Percentiles rank a stretch among this genome's conserved stretches.
phyloP scores from a whole-genome alignment of 2,113 vertebrate genomes.

The Pogona vitticeps region DNA sequence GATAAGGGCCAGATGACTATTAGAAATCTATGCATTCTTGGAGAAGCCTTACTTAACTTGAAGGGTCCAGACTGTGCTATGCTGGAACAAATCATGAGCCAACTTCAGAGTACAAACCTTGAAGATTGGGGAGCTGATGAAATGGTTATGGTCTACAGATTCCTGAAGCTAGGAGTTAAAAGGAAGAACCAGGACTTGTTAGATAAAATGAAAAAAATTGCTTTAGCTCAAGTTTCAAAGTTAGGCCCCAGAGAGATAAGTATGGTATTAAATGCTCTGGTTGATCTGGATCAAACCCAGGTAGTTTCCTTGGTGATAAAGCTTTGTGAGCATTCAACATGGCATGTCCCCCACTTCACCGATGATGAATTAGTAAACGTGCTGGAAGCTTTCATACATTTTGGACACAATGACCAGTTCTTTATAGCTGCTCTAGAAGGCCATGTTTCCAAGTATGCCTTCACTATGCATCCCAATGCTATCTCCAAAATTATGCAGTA shows the following conservation, averaged over 20 bases:
- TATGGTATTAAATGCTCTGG: conserved; percentile 78
- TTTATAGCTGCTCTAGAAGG: conserved; percentile 83
- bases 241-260: conserved; percentile 77
- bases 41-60: conserved; percentile 78
- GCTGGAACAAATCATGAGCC: conserved; percentile 75
- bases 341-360: conserved; percentile 79
- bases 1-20: conserved; percentile 68
- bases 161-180: conserved; percentile 72
- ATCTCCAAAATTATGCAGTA: conserved; percentile 82
- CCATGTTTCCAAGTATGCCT: conserved; percentile 62
- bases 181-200: conserved; percentile 77
- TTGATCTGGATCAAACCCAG: conserved; percentile 78
- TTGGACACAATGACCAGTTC: conserved; percentile 79
- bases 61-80: conserved; percentile 58
- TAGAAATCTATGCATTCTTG: conserved; percentile 80
- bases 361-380: conserved; percentile 80
- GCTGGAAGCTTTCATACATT: conserved; percentile 84
- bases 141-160: conserved; percentile 76
- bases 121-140: conserved; percentile 76
- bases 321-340: conserved; percentile 81
- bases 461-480: conserved; percentile 76
- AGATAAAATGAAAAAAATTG: conserved; percentile 77
- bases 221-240: conserved; percentile 58
- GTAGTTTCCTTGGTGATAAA: conserved; percentile 81
- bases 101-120: conserved; percentile 71